Base-by-base conservation (phyloP, 2,113 vertebrate species). In the Nannobrachium achirus region DNA sequence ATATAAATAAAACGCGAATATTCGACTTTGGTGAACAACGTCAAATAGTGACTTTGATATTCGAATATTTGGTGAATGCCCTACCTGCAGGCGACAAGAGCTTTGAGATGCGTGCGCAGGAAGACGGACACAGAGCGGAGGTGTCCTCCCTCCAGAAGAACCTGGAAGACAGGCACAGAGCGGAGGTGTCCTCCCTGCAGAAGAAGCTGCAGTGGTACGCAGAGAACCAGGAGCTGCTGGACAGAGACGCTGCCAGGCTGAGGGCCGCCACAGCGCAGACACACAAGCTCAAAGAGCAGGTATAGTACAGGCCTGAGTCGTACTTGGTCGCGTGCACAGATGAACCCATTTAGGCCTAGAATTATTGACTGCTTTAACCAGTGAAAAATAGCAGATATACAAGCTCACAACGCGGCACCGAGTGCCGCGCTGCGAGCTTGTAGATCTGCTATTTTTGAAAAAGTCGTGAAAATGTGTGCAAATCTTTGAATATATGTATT, bases 171-270 rank as follows among this genome's bases (percentile, higher is more conserved):
- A 88, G 89, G 10, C 93, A 95, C 88, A 93, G 92, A 69, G 89
- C 95, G 72, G 96, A 98, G 86, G 87, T 97, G 7, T 20, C 41
- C 5, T 81, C 80, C 18, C 88, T 98, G 10, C 95, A 93, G 73
- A 96, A 92, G 71, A 91, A 94, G 70, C 89, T 98, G 66, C 93
- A 94, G 59, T 96, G 96, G 96, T 98, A 95, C 77, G 93, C 95
- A 10, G 95, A 98, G 89, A 98, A 99, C 84, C 96, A 98, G 86
- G 93, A 96, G 49, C 91, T 96, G 58, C 85, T 97, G 81, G 95
- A 96, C 85, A 94, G 89, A 92, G 96, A 98, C 63, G 89, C 94
- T 25, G 70, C 71, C 39, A 88, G 92, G 13, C 95, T 98, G 67
- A 93, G 88, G 89, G 89, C 94, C 46, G 95, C 96, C 63, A 94